Base-by-base conservation (phyloP, 2,113 vertebrate genomes). In the Esox niger region DNA sequence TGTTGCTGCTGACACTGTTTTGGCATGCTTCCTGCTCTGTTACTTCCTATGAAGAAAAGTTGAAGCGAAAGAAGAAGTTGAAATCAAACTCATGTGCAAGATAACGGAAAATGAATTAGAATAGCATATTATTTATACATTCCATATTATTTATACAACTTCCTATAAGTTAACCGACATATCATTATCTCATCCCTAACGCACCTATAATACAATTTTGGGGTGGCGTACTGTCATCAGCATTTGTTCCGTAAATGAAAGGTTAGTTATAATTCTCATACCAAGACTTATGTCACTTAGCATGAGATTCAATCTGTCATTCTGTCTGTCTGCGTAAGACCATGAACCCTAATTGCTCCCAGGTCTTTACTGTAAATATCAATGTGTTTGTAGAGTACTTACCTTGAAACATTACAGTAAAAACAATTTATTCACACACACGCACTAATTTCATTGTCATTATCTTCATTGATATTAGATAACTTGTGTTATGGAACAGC, bases 401-500 rank as follows among this genome's bases (percentile, higher is more conserved):
- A 49, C 20, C n/a, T n/a, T n/a, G n/a, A n/a, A n/a, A n/a, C n/a
- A n/a, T n/a, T n/a, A n/a, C n/a, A n/a, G n/a, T n/a, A n/a, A n/a
- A n/a, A n/a, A n/a, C n/a, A n/a, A n/a, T n/a, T n/a, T n/a, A n/a
- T n/a, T n/a, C n/a, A n/a, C n/a, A n/a, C n/a, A n/a, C n/a, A n/a
- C n/a, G n/a, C n/a, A n/a, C n/a, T n/a, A n/a, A n/a, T n/a, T n/a
- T n/a, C n/a, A n/a, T n/a, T n/a, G 13, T 9, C 20, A 49, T 4
- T 4, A 25, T 57, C 55, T 13, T 56, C 20, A 27, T 56, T 26
- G 10, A 57, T 13, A 57, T 35, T n/a, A 61, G 59, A 8, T 26
- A 73, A 32, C 55, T 6, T 59, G 67, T 91, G 90, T 88, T 84
- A 99, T 98, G 96, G 96, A 98, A 84, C 78, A 89, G 88, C 81